Percentiles rank a stretch among this genome's conserved stretches.
Conservation (phyloP, 2,113 vertebrate species). For the Glaucomys volans region DNA sequence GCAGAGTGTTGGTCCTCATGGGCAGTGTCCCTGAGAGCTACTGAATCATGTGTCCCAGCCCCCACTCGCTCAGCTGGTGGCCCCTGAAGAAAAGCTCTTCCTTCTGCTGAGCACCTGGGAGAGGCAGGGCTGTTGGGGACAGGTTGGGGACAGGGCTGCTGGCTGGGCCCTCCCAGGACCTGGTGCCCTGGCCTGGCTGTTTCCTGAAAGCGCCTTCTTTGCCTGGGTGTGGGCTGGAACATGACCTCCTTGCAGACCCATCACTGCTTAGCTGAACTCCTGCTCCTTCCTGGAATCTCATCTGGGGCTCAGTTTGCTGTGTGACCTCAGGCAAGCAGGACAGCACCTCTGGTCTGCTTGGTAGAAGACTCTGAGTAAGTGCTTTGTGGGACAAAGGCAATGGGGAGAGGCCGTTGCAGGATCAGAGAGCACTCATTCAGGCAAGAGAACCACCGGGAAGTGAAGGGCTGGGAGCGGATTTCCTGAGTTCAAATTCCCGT, state of each 20-base stretch:
- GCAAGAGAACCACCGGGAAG: not conserved
- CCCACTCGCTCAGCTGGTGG: not conserved
- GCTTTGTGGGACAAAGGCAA: not conserved
- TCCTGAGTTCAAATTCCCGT: not conserved
- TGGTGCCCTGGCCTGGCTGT: fast-evolving
- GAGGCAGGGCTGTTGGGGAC: not conserved
- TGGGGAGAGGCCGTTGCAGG: not conserved
- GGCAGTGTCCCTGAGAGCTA: not conserved
- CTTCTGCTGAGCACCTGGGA: not conserved
- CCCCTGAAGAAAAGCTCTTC: not conserved
- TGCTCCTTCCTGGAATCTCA: not conserved
- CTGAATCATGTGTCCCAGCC: not conserved
- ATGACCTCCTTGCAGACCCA: no score
- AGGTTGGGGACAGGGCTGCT: no score
- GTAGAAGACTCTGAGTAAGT: not conserved
- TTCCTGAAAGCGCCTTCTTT: not conserved
- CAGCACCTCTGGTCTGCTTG: not conserved
- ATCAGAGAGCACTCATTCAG: not conserved
- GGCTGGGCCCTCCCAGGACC: no score
- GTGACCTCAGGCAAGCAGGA: not conserved
- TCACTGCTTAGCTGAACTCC: not conserved
- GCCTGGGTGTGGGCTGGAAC: not conserved
- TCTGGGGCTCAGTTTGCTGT: not conserved
- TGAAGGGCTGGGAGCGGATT: not conserved
- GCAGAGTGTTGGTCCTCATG: not conserved